Conservation (phyloP, 2,888 invertebrate genomes). For the Tromatobia lineatoria region DNA sequence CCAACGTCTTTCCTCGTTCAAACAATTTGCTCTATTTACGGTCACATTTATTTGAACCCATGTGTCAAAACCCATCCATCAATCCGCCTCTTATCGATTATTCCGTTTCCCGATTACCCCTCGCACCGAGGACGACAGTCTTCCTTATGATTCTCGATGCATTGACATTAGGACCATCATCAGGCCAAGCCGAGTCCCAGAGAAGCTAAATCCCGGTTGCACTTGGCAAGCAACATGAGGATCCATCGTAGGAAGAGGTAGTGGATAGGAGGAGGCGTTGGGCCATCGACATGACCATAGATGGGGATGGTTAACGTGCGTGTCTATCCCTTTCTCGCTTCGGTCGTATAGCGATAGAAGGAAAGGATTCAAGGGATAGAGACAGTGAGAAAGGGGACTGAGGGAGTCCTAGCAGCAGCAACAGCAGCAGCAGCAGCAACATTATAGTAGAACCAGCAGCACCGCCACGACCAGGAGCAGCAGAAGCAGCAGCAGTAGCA, state of each 20-base stretch:
- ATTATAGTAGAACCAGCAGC: conserved; percentile 4
- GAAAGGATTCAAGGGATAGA: conserved; percentile 61
- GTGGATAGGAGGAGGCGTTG: conserved; percentile 8
- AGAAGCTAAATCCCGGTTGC: neutral
- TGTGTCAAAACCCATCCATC: neutral
- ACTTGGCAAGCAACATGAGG: conserved; percentile 21
- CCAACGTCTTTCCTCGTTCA: neutral
- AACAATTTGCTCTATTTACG: neutral
- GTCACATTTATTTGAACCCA: neutral
- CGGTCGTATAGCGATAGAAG: conserved; percentile 30
- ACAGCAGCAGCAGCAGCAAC: conserved; percentile 16
- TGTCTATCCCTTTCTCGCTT: conserved; percentile 44
- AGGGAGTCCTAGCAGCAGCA: conserved; percentile 40
- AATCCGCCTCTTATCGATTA: neutral
- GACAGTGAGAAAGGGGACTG: conserved; percentile 63
- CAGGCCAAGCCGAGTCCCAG: neutral
- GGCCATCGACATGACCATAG: conserved; percentile 18
- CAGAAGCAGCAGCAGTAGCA: conserved; percentile 73
- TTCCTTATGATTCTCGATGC: neutral
- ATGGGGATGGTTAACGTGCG: conserved; percentile 40
- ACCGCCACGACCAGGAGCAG: conserved; percentile 55
- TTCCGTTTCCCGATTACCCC: neutral
- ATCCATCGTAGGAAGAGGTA: conserved; percentile 14
- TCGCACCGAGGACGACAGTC: neutral
- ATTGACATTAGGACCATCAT: conserved; percentile 1